These are phyloP conservation scores for Danio jaintianensis DNA, from an alignment of 2,797 vertebrate species.

Conservation along the genomic window DNA sequence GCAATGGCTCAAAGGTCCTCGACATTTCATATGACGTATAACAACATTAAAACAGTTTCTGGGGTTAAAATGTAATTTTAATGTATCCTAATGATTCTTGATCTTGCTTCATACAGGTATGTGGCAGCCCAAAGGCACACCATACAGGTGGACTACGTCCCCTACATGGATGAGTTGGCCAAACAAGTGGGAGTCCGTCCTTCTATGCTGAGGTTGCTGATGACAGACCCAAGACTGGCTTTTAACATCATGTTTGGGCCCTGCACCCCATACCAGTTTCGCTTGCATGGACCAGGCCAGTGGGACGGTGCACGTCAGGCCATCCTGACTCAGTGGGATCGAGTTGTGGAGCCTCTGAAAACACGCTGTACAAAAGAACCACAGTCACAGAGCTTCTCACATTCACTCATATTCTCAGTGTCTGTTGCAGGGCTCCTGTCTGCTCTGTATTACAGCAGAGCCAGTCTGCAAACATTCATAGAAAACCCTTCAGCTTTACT, in stretches of 20 bases:
- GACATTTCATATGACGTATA: no score
- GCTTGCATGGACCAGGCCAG: conserved; percentile 81
- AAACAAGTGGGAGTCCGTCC: conserved; percentile 78
- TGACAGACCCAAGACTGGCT: conserved; percentile 84
- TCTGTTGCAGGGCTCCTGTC: conserved; percentile 56
- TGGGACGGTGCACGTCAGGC: conserved; percentile 83
- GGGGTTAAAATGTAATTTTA: no score
- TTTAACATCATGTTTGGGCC: conserved; percentile 79
- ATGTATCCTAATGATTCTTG: no score
- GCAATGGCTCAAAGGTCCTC: conserved; percentile 72
- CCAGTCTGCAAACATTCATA: conserved; percentile 56
- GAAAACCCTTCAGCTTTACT: conserved; percentile 67
- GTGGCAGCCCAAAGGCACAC: conserved; percentile 86
- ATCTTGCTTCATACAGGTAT: conserved; percentile 75
- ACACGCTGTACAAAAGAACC: conserved; percentile 67
- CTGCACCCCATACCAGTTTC: conserved; percentile 85
- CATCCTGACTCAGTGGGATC: conserved; percentile 83
- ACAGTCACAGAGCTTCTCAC: conserved; percentile 38
- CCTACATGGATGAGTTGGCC: conserved; percentile 89
- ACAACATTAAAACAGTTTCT: no score
- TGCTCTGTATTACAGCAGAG: conserved; percentile 60
- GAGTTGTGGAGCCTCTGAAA: conserved; percentile 78
- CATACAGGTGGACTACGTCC: conserved; percentile 85
- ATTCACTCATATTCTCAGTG: conserved; percentile 65
- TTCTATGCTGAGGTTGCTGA: conserved; percentile 72